Evolutionary conservation across 2,888 invertebrate species (phyloP).

Genomic region (Deilephila elpenor): DNA sequence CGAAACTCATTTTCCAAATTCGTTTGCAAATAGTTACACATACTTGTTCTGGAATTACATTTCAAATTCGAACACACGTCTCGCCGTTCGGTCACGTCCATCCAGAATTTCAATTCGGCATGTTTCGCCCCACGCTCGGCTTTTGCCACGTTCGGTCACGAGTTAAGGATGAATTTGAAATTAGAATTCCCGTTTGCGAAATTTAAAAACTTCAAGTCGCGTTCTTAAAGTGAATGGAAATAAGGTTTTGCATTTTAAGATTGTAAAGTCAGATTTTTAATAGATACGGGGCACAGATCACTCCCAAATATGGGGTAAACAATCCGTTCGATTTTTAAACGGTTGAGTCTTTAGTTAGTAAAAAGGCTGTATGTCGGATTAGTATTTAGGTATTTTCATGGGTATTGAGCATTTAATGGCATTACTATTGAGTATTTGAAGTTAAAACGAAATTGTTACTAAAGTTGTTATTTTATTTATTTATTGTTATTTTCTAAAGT

Average conservation of each 20-base stretch:
- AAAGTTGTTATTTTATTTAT: too few species aligned
- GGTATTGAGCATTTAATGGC: too few species aligned
- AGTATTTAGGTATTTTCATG: too few species aligned
- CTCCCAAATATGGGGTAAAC: too few species aligned
- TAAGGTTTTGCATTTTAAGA: not conserved
- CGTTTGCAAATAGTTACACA: slow-evolving; percentile 71
- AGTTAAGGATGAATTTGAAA: slow-evolving; percentile 75
- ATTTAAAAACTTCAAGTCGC: slow-evolving; percentile 23
- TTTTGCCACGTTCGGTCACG: slow-evolving; percentile 66
- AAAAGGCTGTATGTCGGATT: too few species aligned
- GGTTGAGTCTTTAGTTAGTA: too few species aligned
- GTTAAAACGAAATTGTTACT: too few species aligned
- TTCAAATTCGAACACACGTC: slow-evolving; percentile 66
- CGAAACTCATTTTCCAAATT: slow-evolving; percentile 62
- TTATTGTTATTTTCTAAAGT: too few species aligned
- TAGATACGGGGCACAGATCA: not conserved
- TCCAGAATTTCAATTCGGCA: slow-evolving; percentile 76
- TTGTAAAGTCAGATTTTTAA: not conserved
- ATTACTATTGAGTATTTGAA: too few species aligned
- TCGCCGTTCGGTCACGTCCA: slow-evolving; percentile 62
- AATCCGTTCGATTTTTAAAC: too few species aligned
- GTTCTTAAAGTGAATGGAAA: slow-evolving; percentile 4
- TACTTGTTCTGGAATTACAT: slow-evolving; percentile 63
- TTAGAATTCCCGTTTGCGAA: slow-evolving; percentile 61
- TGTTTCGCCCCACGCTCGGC: slow-evolving; percentile 67